Conservation (phyloP, 1,140 invertebrate genomes). For the Delia radicum region DNA sequence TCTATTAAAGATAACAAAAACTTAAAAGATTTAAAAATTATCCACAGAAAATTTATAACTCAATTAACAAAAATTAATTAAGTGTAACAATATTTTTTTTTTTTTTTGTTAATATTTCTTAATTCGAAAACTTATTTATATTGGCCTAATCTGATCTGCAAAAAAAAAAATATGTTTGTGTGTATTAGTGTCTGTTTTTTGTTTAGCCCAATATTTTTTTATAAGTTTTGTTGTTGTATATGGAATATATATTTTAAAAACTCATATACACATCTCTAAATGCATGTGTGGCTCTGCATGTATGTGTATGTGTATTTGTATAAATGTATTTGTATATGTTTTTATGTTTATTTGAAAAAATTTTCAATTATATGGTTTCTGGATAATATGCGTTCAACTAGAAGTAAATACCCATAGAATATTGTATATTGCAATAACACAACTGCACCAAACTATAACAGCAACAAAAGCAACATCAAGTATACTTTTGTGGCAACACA, state of each 20-base stretch:
- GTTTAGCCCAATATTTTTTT: background rate
- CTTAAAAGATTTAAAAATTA: too few relatives aligned
- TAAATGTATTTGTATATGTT: background rate
- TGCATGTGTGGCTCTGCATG: background rate
- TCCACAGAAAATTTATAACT: too few relatives aligned
- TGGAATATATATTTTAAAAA: too few relatives aligned
- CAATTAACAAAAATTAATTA: too few relatives aligned
- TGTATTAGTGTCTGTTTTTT: background rate
- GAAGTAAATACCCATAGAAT: constrained; percentile 22
- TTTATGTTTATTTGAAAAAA: constrained; percentile 13
- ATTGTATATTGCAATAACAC: background rate
- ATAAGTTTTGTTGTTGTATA: background rate
- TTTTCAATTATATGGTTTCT: constrained; percentile 23
- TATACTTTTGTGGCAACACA: background rate
- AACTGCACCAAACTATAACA: background rate
- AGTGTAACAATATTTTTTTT: too few relatives aligned
- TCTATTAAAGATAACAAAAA: too few relatives aligned
- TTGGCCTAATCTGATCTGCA: background rate
- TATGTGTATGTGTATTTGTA: background rate
- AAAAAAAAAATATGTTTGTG: background rate
- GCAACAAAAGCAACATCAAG: background rate
- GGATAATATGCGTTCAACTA: constrained; percentile 23
- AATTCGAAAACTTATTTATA: too few relatives aligned
- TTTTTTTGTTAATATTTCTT: too few relatives aligned
- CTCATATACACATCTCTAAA: background rate